Percentiles rank a stretch among this genome's conserved stretches.
Conservation (phyloP, 2,797 vertebrate genomes). For the Nannoperca obscura region DNA sequence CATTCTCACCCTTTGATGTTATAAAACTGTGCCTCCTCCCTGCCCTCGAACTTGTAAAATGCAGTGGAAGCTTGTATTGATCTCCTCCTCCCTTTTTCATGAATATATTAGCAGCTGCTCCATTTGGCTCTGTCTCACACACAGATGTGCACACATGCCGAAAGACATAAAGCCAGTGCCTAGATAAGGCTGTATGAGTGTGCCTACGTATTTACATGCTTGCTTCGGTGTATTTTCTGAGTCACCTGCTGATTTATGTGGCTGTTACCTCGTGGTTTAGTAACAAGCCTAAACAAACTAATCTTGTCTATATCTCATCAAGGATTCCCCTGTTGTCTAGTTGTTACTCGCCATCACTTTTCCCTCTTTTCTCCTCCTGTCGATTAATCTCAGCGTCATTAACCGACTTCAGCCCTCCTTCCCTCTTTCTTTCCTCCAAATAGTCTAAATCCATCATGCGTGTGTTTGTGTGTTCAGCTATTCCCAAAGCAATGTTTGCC, state of each 20-base stretch:
- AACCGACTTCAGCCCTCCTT: conserved; percentile 8
- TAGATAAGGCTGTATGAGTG: neutral
- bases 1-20: conserved; percentile 17
- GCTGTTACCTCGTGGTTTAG: conserved; percentile 61
- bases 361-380: neutral
- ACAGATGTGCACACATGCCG: neutral
- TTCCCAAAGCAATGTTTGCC: conserved; percentile 19
- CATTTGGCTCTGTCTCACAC: neutral
- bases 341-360: neutral
- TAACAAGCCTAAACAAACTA: conserved; percentile 52
- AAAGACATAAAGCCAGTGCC: neutral
- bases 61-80: conserved; percentile 31
- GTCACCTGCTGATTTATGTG: conserved; percentile 52
- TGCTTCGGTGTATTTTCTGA: conserved; percentile 7
- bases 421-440: conserved; percentile 25
- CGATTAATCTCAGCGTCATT: conserved; percentile 29
- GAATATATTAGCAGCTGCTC: conserved; percentile 31
- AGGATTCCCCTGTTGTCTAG: conserved; percentile 36
- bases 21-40: conserved; percentile 20
- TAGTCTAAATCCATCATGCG: conserved; percentile 17
- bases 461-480: neutral
- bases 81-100: conserved; percentile 22
- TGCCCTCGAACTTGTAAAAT: conserved; percentile 1
- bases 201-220: neutral
- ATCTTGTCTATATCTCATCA: conserved; percentile 44